Evolutionary conservation across 2,888 invertebrate genomes (phyloP), one percentile per base, ranked within the genome.

Genomic region (Hartigia nigra): DNA sequence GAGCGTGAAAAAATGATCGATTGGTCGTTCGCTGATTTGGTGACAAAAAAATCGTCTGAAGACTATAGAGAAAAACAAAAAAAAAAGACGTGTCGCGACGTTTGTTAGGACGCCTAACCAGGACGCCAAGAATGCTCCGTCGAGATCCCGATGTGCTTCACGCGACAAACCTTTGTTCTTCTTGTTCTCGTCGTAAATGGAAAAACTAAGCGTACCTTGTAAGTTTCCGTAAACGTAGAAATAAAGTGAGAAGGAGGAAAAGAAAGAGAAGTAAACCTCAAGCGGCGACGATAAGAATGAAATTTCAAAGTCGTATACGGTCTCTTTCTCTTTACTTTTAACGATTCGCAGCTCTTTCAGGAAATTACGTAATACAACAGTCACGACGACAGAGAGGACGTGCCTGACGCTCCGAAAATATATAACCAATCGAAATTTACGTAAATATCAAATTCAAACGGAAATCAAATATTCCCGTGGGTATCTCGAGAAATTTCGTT

Each of bases 151-250:
- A 55, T 23, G 55, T 55, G 55, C 55, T 55, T 55, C 23, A 9
- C 23, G 55, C 55, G 55, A 55, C 55, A 55, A 23, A 55, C 55
- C 23, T 23, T 55, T 23, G 55, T 55, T 55, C 23, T 23, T 55
- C 55, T 55, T 72, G 72, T 34, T 72, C 31, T 79, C 75, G 82
- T 79, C 79, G 80, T 82, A 82, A 84, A 83, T 85, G 82, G 78
- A 80, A 85, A 84, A 85, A 80, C 82, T 81, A 86, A 81, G 84
- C 81, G 81, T 82, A 82, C 82, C 81, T 82, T 80, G 78, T 83
- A 82, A 87, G 85, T 87, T 85, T 84, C 23, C 55, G 23, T 55
- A 23, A 55, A 23, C 23, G 9, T 55, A 55, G 23, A 55, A 55
- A n/a, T n/a, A 55, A 55, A 23, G 72, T 12, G 23, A 34, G 72